Base-by-base conservation (phyloP, 2,113 vertebrate species). In the Pavo muticus region DNA sequence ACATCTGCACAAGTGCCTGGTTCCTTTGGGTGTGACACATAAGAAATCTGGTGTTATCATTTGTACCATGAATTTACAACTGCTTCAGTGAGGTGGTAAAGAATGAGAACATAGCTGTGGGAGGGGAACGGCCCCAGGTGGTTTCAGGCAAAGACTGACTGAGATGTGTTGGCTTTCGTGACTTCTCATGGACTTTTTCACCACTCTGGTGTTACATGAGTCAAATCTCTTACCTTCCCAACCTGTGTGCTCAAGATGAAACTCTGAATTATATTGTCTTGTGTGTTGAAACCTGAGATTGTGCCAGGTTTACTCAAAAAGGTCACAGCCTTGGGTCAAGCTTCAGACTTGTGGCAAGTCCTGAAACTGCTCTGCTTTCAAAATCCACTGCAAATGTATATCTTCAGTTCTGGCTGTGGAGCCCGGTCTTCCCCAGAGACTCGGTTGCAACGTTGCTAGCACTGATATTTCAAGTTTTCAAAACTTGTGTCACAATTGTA, bases 341-440 rank as follows among this genome's bases (percentile, higher is more conserved):
- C 90, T 90, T 95, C 2, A 1, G 78, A 87, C 73, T 95, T 54
- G 69, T 87, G 79, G 32, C 91, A 67, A 90, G 52, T 54, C 57
- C 37, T 72, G 85, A 74, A 95, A 84, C 83, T 48, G 73, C 65
- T 76, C 57, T 80, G 90, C 79, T 95, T 95, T 91, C 85, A 84
- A 68, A 94, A 72, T 61, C n/a, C 25, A 6, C 48, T 84, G 90
- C 70, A 75, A 79, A 54, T 1, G 0, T 61, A 8, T 44, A 15
- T 78, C 82, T 87, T 87, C 3, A 17, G 69, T 81, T 52, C 52
- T 87, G 91, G 47, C 75, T 76, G 48, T 54, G 63, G 91, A 94
- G 73, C 79, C 90, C 69, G 47, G 30, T 63, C 59, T 95, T 45
- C 86, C 60, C 32, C 35, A 19, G 90, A 70, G 82, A 87, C 59